Percentiles rank a stretch among this genome's conserved stretches.
Evolutionary conservation across 2,797 vertebrate genomes (phyloP).

Genomic region (Petrocephalus schoutedeni): DNA sequence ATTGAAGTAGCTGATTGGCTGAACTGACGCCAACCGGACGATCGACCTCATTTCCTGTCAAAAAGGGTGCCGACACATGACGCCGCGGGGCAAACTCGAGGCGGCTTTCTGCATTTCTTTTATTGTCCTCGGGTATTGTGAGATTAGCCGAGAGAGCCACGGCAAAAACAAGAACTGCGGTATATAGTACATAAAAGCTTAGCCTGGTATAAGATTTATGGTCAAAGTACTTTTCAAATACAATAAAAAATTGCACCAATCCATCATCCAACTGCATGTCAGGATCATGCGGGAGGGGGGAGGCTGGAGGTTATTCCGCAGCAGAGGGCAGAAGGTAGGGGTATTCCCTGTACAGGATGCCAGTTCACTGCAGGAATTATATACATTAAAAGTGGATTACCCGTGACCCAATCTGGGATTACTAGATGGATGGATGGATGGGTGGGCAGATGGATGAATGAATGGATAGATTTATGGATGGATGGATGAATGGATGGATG

Average conservation of each 20-base stretch:
- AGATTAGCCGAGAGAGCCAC: background rate
- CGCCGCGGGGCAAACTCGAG: background rate
- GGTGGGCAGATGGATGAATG: background rate
- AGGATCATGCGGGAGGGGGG: background rate
- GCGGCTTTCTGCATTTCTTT: background rate
- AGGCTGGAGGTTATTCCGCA: background rate
- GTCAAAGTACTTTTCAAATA: background rate
- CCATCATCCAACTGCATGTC: background rate
- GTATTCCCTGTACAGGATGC: background rate
- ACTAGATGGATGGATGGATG: background rate
- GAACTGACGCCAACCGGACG: background rate
- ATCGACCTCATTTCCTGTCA: background rate
- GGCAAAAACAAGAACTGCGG: background rate
- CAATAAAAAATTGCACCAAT: background rate
- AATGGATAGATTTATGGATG: background rate
- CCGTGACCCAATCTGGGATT: background rate
- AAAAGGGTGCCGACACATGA: background rate
- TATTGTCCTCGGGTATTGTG: background rate
- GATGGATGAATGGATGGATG: background rate
- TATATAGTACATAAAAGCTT: background rate
- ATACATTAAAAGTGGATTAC: background rate
- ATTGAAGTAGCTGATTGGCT: background rate
- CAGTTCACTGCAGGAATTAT: background rate
- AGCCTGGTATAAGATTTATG: background rate
- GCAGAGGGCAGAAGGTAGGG: background rate